Evolutionary conservation across 2,113 vertebrate genomes (phyloP).

Genomic region (Siniperca knerii): DNA sequence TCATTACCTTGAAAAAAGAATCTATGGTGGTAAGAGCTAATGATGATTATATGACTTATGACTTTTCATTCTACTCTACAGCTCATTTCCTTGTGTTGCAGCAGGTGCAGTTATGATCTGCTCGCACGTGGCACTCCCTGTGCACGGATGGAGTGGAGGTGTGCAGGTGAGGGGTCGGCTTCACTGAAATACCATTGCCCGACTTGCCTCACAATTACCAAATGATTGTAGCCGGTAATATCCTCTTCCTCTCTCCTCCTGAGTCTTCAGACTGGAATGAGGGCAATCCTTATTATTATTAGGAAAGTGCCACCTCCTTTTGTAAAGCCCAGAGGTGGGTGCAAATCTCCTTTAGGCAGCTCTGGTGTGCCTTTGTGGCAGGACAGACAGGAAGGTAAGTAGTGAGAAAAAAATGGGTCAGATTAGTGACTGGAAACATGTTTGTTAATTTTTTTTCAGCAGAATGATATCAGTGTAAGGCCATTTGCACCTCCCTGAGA

Average conservation of each 20-base stretch:
- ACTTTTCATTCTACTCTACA: not conserved
- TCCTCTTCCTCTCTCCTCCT: conserved; percentile 14
- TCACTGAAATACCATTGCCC: conserved; percentile 12
- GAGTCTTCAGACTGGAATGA: conserved; percentile 50
- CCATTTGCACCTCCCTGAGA: not conserved
- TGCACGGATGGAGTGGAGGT: not conserved
- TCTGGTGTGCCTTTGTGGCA: conserved; percentile 23
- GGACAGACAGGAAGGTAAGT: conserved; percentile 47
- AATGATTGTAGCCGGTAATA: conserved; percentile 34
- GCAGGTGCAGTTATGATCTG: not conserved
- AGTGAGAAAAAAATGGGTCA: conserved; percentile 62
- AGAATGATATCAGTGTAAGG: not conserved
- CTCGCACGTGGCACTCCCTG: not conserved
- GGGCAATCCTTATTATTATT: conserved; percentile 59
- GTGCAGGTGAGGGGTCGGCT: conserved; percentile 20
- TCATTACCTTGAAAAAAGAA: conserved; percentile 5
- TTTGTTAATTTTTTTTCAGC: conserved; percentile 7
- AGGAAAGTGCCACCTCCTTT: conserved; percentile 37
- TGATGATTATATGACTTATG: conserved; percentile 5
- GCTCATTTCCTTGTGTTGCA: not conserved
- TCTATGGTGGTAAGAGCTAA: conserved; percentile 3
- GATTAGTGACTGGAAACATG: conserved; percentile 17
- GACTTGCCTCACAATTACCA: conserved; percentile 38
- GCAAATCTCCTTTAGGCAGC: conserved; percentile 49
- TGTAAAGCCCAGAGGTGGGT: conserved; percentile 49